Evolutionary conservation across 2,797 vertebrate species (phyloP).

Genomic region (Gymnoscopelus braueri): DNA sequence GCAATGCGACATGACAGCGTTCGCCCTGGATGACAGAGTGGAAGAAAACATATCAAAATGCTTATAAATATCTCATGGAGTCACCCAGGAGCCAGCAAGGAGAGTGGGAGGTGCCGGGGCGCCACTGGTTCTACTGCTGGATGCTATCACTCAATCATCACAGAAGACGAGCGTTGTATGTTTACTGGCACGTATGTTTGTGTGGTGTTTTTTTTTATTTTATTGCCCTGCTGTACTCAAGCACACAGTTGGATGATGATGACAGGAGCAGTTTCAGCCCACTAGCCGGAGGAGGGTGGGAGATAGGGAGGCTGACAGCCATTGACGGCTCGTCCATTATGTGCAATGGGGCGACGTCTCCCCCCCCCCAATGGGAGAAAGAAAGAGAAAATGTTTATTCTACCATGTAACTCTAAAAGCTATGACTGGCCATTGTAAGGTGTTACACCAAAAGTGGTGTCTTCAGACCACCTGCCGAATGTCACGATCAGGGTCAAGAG

Average conservation of each 20-base stretch:
- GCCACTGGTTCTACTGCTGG: constrained; percentile 32
- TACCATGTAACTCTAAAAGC: no score
- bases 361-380: no score
- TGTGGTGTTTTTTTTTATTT: constrained; percentile 13
- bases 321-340: not conserved
- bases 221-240: not conserved
- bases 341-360: no score
- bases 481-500: no score
- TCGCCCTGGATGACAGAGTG: constrained; percentile 77
- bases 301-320: constrained; percentile 20
- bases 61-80: constrained; percentile 79
- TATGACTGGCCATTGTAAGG: no score
- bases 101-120: constrained; percentile 12
- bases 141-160: constrained; percentile 49
- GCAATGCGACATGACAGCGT: constrained; percentile 78
- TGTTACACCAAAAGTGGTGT: no score
- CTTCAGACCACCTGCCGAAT: no score
- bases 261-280: constrained; percentile 27
- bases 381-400: no score
- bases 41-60: constrained; percentile 77
- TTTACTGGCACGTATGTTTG: constrained; percentile 20
- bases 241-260: constrained; percentile 26
- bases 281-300: constrained; percentile 22
- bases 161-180: constrained; percentile 34
- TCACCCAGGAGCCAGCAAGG: constrained; percentile 25